Evolutionary conservation across 2,888 invertebrate genomes (phyloP), one percentile per base, ranked within the genome.

Genomic region (Eupithecia exiguata): DNA sequence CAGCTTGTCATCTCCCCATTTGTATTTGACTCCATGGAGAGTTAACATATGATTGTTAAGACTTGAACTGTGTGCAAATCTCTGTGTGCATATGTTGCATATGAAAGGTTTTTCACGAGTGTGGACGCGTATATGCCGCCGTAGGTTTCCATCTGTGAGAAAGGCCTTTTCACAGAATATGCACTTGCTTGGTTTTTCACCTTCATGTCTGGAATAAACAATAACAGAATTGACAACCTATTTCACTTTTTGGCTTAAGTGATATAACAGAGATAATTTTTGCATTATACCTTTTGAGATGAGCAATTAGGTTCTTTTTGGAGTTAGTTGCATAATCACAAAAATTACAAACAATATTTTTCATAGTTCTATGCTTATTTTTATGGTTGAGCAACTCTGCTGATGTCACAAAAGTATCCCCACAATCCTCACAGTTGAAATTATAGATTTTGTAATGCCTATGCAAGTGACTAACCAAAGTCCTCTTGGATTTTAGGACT

Each of bases 361-460:
- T 92, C 14, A 85, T 81, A 16, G 77, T 69, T 66, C 76, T 87
- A 80, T 95, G 95, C 78, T 88, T 94, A 74, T 86, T 89, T 77
- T 87, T 91, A 73, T 95, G 95, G 78, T 91, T 94, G n/a, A 86
- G 76, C 77, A 95, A 82, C 80, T 94, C 94, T 36, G 94, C 91
- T 68, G 88, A 88, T 62, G 94, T 92, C 4, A 94, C 91, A 88
- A 94, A 95, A 66, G 91, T 92, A 63, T 87, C 87, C 16, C 95
- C 94, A 84, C 94, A 95, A 58, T 91, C 91, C 80, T 94, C 94
- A 84, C 95, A 95, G 74, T 87, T 94, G 74, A 86, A 95, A 79
- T 94, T 93, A 66, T 86, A 86, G 63, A 95, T 89, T 78, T 94
- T 94, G 69, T 90, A 89, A 83, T 95, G 95, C 53, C 95, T 85